Evolutionary conservation across 2,113 vertebrate genomes (phyloP).

Genomic region (Phyllostomus hastatus): DNA sequence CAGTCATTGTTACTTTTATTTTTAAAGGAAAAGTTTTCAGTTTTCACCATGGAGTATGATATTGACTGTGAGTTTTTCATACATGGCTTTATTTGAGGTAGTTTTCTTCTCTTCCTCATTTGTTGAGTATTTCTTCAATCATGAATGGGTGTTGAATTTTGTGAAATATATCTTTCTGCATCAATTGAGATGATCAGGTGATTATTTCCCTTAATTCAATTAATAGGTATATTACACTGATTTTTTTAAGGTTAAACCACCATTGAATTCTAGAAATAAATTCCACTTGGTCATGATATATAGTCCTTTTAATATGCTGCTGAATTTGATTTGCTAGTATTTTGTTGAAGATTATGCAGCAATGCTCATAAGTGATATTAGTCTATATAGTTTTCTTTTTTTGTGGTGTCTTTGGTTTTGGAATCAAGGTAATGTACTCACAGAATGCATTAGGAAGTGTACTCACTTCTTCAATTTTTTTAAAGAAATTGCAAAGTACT

Average conservation of each 20-base stretch:
- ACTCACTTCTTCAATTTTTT: background rate
- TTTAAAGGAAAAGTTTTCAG: background rate
- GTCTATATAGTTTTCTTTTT: background rate
- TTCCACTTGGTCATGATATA: background rate
- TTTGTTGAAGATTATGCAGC: background rate
- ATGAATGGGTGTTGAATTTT: background rate
- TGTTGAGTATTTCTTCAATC: background rate
- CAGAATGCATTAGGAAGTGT: background rate
- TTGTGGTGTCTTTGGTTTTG: background rate
- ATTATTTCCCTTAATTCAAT: background rate
- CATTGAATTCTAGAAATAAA: background rate
- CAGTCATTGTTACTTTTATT: background rate
- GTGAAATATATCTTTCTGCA: background rate
- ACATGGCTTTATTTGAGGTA: background rate
- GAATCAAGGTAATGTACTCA: background rate
- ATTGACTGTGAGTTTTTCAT: background rate
- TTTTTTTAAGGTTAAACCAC: background rate
- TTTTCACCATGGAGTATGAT: background rate
- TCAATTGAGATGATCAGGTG: background rate
- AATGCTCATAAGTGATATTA: background rate
- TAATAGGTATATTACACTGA: background rate
- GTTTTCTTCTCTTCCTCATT: background rate
- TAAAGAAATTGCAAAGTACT: background rate
- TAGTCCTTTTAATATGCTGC: background rate
- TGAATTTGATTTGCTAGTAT: background rate